These are phyloP conservation scores for Furcifer pardalis DNA, from an alignment of 2,797 vertebrate genomes.

Conservation along the genomic window DNA sequence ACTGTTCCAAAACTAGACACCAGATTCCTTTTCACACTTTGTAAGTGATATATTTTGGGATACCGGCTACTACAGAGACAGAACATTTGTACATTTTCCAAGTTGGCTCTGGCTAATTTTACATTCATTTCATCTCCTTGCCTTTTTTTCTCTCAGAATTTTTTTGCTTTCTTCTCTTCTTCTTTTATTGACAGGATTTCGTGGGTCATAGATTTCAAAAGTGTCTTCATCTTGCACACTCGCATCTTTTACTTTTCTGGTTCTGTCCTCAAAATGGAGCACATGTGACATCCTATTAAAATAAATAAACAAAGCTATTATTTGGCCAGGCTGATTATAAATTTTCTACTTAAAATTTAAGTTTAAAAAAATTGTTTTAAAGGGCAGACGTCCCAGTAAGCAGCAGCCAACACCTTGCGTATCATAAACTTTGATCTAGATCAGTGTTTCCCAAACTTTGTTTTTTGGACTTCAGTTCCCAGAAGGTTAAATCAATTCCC, in stretches of 20 bases:
- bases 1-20: slow-evolving; percentile 62
- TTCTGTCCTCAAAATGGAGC: slow-evolving; percentile 96
- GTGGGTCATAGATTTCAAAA: slow-evolving; percentile 97
- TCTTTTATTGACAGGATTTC: slow-evolving; percentile 97
- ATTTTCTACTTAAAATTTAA: not conserved
- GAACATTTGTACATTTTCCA: slow-evolving; percentile 48
- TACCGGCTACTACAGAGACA: slow-evolving; percentile 45
- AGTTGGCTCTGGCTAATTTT: slow-evolving; percentile 47
- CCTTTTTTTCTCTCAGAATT: slow-evolving; percentile 95
- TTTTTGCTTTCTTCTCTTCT: slow-evolving; percentile 97
- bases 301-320: slow-evolving; percentile 33
- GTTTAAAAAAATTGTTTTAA: not conserved
- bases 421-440: not conserved
- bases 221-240: slow-evolving; percentile 96
- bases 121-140: slow-evolving; percentile 83
- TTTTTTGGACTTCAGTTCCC: too few relatives aligned
- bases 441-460: too few relatives aligned
- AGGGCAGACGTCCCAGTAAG: not conserved
- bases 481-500: too few relatives aligned
- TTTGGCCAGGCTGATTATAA: not conserved
- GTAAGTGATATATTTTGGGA: slow-evolving; percentile 58
- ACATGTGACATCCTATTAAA: slow-evolving; percentile 91
- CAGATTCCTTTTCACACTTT: slow-evolving; percentile 65
- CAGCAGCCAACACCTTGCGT: not conserved
- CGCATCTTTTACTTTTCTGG: slow-evolving; percentile 96